These are phyloP conservation scores for Caradrina clavipalpis DNA, from an alignment of 2,888 invertebrate species.

Conservation along the genomic window DNA sequence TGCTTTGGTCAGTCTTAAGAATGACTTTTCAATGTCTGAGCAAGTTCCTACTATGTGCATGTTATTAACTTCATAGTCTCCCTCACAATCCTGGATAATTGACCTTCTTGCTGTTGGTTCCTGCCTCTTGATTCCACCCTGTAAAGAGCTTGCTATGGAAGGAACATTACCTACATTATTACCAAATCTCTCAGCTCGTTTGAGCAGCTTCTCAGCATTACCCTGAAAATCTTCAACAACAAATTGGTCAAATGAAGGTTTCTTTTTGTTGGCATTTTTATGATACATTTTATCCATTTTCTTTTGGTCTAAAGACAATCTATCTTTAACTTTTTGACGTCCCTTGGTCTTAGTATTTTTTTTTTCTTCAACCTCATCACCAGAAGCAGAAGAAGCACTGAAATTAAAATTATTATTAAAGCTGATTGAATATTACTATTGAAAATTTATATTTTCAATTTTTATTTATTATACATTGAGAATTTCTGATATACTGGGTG, in stretches of 20 bases:
- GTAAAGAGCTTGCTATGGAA: conserved; percentile 87
- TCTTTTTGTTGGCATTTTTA: conserved; percentile 90
- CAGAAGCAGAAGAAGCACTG: conserved; percentile 89
- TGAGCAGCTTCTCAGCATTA: conserved; percentile 95
- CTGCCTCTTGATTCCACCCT: conserved; percentile 75
- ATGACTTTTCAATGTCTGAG: conserved; percentile 98
- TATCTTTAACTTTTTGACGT: conserved; percentile 90
- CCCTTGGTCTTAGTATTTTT: conserved; percentile 81
- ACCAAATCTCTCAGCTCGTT: conserved; percentile 97
- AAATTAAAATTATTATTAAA: conserved; percentile 63
- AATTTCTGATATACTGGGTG: background rate
- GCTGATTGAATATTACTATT: background rate
- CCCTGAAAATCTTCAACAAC: conserved; percentile 93
- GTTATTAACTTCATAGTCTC: conserved; percentile 95
- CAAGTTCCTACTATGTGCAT: conserved; percentile 98
- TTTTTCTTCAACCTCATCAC: conserved; percentile 90
- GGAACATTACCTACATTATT: conserved; percentile 79
- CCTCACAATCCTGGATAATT: conserved; percentile 91
- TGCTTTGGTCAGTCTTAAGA: conserved; percentile 98
- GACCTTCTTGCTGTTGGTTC: conserved; percentile 79
- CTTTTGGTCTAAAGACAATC: conserved; percentile 88
- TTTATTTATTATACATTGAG: too few relatives aligned
- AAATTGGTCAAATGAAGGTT: conserved; percentile 92
- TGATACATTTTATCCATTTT: conserved; percentile 82
- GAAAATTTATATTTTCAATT: too few relatives aligned